These are phyloP conservation scores for Tuta absoluta DNA, from an alignment of 2,888 invertebrate genomes.

Conservation along the genomic window DNA sequence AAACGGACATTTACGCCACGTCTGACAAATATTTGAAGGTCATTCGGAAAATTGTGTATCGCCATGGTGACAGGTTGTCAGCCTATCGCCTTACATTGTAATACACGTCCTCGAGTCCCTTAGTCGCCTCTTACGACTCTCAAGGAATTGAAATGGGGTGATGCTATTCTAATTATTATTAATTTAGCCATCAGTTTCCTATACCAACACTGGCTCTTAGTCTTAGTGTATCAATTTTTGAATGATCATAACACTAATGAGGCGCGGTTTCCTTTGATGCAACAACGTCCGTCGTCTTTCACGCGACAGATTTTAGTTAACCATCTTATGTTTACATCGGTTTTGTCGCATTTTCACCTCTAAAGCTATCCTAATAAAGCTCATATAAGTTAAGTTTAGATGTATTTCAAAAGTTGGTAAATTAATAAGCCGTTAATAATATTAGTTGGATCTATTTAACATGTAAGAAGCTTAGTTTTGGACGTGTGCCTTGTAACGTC, in stretches of 20 bases:
- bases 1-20: too few species aligned
- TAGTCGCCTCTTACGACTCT: too few species aligned
- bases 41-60: too few species aligned
- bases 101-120: too few species aligned
- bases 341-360: not conserved
- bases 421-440: slow-evolving; percentile 62
- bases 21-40: too few species aligned
- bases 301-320: slow-evolving; percentile 48
- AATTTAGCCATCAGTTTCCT: too few species aligned
- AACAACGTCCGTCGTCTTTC: slow-evolving; percentile 51
- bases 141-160: too few species aligned
- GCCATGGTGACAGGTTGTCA: too few species aligned
- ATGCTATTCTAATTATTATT: too few species aligned
- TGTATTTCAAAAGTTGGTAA: slow-evolving; percentile 36
- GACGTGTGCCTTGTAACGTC: slow-evolving; percentile 14
- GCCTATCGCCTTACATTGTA: too few species aligned
- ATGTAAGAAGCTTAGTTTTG: slow-evolving; percentile 38
- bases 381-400: not conserved
- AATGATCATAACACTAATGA: slow-evolving; percentile 57
- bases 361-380: slow-evolving; percentile 33
- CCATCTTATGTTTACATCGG: slow-evolving; percentile 25
- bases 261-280: slow-evolving; percentile 52
- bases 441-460: slow-evolving; percentile 66
- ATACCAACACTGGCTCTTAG: slow-evolving; percentile 1
- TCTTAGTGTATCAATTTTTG: slow-evolving; percentile 51